phyloP scores from a whole-genome alignment of 2,888 invertebrate genomes.

The Baronia brevicornis region DNA sequence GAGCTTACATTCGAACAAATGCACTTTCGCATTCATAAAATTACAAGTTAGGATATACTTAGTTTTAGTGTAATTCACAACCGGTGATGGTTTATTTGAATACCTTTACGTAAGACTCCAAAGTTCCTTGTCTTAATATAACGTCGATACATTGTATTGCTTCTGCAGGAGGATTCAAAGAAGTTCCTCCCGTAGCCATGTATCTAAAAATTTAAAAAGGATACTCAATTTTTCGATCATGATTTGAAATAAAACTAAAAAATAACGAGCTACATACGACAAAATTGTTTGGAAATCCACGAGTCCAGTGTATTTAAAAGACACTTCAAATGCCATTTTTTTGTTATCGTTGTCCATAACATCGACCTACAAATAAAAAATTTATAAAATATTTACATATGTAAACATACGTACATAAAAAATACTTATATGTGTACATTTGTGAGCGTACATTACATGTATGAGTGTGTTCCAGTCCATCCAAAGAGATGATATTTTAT shows the following conservation, averaged over 20 bases:
- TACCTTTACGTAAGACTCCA: constrained; percentile 76
- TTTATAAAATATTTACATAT: neutral
- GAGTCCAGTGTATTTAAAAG: constrained; percentile 67
- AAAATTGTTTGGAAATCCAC: constrained; percentile 69
- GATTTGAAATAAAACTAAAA: neutral
- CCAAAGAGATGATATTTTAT: too few relatives aligned
- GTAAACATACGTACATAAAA: too few relatives aligned
- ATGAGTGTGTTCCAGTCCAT: too few relatives aligned
- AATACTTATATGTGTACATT: too few relatives aligned
- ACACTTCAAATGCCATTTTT: constrained; percentile 57
- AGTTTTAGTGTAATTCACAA: too few relatives aligned
- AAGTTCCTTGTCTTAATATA: constrained; percentile 84
- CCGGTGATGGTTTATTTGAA: too few relatives aligned
- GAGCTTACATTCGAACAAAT: too few relatives aligned
- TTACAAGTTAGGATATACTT: too few relatives aligned
- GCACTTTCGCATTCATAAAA: too few relatives aligned
- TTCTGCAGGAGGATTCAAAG: constrained; percentile 67
- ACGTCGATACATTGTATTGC: constrained; percentile 90
- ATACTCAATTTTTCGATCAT: constrained; percentile 1
- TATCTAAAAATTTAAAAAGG: constrained; percentile 34
- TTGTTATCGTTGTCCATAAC: constrained; percentile 42
- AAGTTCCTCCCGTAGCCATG: constrained; percentile 46
- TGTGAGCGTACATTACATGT: too few relatives aligned
- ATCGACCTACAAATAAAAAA: constrained; percentile 36
- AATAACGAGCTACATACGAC: constrained; percentile 46